Evolutionary conservation across 2,797 vertebrate species (phyloP).

Genomic region (Corythornis leucogaster): DNA sequence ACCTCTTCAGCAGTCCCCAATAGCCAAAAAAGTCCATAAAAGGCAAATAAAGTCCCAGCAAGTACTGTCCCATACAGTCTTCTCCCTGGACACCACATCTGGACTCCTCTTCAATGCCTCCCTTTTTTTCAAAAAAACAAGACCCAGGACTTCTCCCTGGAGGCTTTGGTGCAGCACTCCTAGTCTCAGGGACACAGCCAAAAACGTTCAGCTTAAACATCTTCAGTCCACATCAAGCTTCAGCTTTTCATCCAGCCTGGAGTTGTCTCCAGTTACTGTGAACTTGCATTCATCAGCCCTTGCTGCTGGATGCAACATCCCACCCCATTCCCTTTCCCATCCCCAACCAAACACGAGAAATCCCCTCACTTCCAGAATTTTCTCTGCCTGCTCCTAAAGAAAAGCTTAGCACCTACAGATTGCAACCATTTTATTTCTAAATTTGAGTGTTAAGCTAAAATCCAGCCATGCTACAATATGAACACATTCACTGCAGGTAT

Average conservation of each 20-base stretch:
- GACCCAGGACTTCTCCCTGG: not conserved
- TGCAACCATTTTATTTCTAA: not conserved
- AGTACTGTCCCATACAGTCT: not conserved
- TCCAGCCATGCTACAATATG: rapidly evolving
- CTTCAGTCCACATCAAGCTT: not conserved
- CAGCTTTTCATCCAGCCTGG: not conserved
- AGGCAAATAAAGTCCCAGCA: conserved; percentile 9
- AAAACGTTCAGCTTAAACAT: not conserved
- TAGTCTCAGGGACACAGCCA: not conserved
- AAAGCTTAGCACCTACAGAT: not conserved
- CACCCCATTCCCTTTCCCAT: not conserved
- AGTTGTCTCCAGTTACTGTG: not conserved
- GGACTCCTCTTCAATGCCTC: conserved; percentile 7
- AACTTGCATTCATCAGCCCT: not conserved
- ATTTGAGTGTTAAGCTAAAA: not conserved
- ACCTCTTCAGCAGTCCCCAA: not conserved
- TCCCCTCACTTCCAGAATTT: not conserved
- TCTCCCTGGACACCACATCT: conserved; percentile 39
- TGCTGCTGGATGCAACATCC: not conserved
- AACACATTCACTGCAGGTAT: not conserved
- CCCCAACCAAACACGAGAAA: not conserved
- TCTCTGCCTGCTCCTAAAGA: not conserved
- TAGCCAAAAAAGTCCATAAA: conserved; percentile 7
- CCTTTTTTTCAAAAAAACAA: not conserved
- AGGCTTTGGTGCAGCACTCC: not conserved